A percentile compares a stretch with the other conserved stretches of the same genome.
Evolutionary conservation across 2,888 invertebrate genomes (phyloP).

Genomic region (Theretra japonica): DNA sequence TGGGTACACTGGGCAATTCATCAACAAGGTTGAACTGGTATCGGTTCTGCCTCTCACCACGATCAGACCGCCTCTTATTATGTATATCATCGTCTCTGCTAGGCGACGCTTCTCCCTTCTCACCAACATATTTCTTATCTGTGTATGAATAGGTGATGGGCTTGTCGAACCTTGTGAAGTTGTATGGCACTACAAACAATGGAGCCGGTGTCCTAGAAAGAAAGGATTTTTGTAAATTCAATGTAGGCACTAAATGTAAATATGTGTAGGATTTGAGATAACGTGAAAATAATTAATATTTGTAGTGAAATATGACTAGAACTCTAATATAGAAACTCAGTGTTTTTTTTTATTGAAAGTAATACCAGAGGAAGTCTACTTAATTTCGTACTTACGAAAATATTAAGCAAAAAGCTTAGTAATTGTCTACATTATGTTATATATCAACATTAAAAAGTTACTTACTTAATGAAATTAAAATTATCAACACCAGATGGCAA

Average conservation of each 20-base stretch:
- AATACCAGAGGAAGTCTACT: too few species aligned
- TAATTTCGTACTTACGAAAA: neutral
- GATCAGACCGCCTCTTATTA: slow-evolving; percentile 59
- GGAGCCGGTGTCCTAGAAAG: slow-evolving; percentile 75
- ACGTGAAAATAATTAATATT: too few species aligned
- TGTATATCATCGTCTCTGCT: slow-evolving; percentile 64
- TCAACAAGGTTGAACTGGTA: slow-evolving; percentile 86
- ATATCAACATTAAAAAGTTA: slow-evolving; percentile 31
- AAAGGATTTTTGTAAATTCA: slow-evolving; percentile 18
- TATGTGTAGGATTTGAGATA: too few species aligned
- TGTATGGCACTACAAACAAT: slow-evolving; percentile 89
- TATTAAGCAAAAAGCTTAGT: neutral
- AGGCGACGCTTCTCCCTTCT: slow-evolving; percentile 45
- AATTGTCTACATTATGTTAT: too few species aligned
- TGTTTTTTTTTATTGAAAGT: too few species aligned
- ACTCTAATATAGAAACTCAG: too few species aligned
- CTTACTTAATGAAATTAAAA: slow-evolving; percentile 62
- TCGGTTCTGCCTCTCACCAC: slow-evolving; percentile 82
- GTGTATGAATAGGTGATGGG: slow-evolving; percentile 73
- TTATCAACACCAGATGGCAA: slow-evolving; percentile 82
- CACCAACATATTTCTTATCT: slow-evolving; percentile 58
- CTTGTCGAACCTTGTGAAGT: slow-evolving; percentile 91
- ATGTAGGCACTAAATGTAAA: neutral
- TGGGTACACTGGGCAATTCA: slow-evolving; percentile 86
- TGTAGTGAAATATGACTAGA: too few species aligned